Evolutionary conservation across 2,797 vertebrate genomes (phyloP).

Genomic region (Ibycter americanus): DNA sequence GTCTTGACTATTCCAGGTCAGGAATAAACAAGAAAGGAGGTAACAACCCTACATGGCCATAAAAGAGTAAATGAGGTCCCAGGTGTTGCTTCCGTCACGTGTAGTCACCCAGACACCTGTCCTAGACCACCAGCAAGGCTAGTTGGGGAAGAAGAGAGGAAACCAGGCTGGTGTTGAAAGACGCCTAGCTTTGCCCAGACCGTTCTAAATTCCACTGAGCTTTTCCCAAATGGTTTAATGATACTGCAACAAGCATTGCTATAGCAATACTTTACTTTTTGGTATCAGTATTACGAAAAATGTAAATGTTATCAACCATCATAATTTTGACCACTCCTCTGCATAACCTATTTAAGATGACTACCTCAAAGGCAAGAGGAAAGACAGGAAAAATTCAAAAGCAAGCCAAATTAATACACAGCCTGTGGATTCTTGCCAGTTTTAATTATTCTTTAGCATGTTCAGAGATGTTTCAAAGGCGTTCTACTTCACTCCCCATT

Average conservation of each 20-base stretch:
- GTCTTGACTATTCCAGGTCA: not conserved
- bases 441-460: constrained; percentile 14
- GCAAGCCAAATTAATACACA: not conserved
- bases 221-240: not conserved
- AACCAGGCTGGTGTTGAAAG: not conserved
- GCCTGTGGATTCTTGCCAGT: not conserved
- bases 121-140: not conserved
- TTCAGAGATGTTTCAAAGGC: constrained; percentile 19
- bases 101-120: not conserved
- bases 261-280: not conserved
- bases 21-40: not conserved
- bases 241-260: not conserved
- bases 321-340: not conserved
- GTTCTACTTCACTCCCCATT: not conserved
- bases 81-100: rapidly evolving
- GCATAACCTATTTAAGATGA: not conserved
- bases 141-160: not conserved
- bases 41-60: not conserved
- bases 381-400: not conserved
- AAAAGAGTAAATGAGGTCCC: not conserved
- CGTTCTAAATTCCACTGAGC: not conserved
- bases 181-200: not conserved
- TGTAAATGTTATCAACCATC: not conserved
- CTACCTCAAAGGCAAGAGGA: not conserved
- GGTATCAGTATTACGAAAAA: not conserved